A percentile compares a stretch with the other conserved stretches of the same genome.
phyloP scores from a whole-genome alignment of 2,888 invertebrate species.

The Ganaspis brasiliensis region DNA sequence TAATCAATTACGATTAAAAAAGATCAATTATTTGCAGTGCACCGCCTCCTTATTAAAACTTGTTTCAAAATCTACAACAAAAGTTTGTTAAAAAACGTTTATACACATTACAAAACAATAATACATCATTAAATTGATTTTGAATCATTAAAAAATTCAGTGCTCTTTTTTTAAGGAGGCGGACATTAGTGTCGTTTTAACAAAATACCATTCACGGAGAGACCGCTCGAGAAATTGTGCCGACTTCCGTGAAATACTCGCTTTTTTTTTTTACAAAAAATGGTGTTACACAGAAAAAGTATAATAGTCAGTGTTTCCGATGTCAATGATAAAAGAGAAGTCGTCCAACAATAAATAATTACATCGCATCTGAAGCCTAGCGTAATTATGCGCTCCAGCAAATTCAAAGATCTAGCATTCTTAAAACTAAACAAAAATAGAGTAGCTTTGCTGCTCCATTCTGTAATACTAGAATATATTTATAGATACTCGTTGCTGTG shows the following conservation, averaged over 20 bases:
- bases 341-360: conserved; percentile 41
- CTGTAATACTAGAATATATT: conserved; percentile 44
- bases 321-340: conserved; percentile 19
- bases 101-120: neutral
- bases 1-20: conserved; percentile 71
- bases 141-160: conserved; percentile 40
- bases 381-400: conserved; percentile 15
- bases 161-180: conserved; percentile 60
- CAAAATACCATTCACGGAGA: conserved; percentile 62
- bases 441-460: conserved; percentile 31
- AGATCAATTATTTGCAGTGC: conserved; percentile 62
- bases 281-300: neutral
- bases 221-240: conserved; percentile 58
- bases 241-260: conserved; percentile 35
- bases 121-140: neutral
- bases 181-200: conserved; percentile 63
- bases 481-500: conserved; percentile 20
- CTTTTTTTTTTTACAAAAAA: neutral
- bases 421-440: conserved; percentile 37
- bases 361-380: neutral
- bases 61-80: conserved; percentile 46
- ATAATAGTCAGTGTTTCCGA: conserved; percentile 15
- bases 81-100: conserved; percentile 31
- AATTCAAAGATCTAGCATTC: conserved; percentile 36
- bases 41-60: conserved; percentile 56